phyloP scores from a whole-genome alignment of 37 sponge, comb jelly and placozoan species.

The Haliclona indistincta region DNA sequence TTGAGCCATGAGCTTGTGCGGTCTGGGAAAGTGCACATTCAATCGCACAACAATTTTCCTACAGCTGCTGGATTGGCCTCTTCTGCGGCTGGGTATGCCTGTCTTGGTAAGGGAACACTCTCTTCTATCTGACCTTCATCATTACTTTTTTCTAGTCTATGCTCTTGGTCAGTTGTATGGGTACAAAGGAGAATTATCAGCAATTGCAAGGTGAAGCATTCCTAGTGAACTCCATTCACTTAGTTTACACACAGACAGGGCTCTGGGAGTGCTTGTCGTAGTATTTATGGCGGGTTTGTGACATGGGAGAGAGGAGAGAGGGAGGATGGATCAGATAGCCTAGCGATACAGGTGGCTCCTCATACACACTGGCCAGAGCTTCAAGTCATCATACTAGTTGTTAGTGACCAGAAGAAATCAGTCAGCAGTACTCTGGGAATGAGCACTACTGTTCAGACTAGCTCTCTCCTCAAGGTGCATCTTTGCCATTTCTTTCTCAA shows the following conservation, averaged over 20 bases:
- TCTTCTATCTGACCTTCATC: neutral
- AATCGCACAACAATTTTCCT: conserved; percentile 93
- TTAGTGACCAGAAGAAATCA: conserved; percentile 83
- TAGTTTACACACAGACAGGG: conserved; percentile 63
- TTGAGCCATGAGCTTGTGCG: neutral
- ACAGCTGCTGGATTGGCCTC: conserved; percentile 99
- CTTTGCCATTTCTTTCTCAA: neutral
- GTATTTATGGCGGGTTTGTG: conserved; percentile 96
- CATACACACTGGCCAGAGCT: conserved; percentile 94
- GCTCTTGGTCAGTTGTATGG: conserved; percentile 19
- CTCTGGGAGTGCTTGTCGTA: conserved; percentile 98
- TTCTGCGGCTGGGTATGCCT: conserved; percentile 98
- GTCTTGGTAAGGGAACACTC: conserved; percentile 60
- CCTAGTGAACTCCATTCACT: neutral
- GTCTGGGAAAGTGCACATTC: conserved; percentile 63
- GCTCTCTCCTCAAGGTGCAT: conserved; percentile 68
- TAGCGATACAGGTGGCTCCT: conserved; percentile 84
- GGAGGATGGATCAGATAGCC: conserved; percentile 83
- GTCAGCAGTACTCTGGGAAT: conserved; percentile 94
- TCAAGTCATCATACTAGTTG: conserved; percentile 89
- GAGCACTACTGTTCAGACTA: conserved; percentile 87
- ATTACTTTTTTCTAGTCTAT: conserved; percentile 19
- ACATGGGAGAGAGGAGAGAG: conserved; percentile 86
- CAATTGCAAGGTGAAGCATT: conserved; percentile 70
- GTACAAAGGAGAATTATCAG: conserved; percentile 72